Conservation (phyloP, 2,113 vertebrate species). For the Dicentrarchus labrax region DNA sequence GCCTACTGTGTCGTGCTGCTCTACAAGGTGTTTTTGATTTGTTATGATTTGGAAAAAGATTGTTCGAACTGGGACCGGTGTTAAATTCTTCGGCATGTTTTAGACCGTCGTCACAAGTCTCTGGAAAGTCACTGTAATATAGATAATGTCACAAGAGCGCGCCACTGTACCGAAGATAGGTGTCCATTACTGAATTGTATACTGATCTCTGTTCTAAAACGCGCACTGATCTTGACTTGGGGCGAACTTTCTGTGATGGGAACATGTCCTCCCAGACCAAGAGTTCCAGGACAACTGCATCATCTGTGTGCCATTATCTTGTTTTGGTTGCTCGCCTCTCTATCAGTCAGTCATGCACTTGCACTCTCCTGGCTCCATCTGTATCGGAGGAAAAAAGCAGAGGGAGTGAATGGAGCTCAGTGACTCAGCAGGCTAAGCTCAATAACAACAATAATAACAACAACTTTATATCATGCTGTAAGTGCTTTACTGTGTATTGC, state of each 20-base stretch:
- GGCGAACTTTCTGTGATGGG: background rate
- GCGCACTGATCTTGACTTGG: background rate
- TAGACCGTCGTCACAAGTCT: background rate
- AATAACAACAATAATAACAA: slow-evolving; percentile 18
- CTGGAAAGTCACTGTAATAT: background rate
- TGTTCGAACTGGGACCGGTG: background rate
- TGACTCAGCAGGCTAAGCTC: slow-evolving; percentile 46
- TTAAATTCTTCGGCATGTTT: background rate
- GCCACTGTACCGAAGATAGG: background rate
- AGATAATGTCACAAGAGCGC: background rate
- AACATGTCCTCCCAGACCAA: background rate
- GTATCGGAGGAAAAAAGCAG: slow-evolving; percentile 29
- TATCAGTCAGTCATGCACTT: slow-evolving; percentile 10
- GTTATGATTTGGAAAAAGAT: background rate
- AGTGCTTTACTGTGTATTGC: background rate
- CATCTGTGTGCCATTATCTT: slow-evolving; percentile 10
- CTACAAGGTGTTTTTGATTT: background rate
- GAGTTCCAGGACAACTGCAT: slow-evolving; percentile 7
- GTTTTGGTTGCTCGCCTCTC: slow-evolving; percentile 20
- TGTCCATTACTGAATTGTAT: background rate
- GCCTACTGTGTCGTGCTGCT: background rate
- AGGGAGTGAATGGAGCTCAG: slow-evolving; percentile 41
- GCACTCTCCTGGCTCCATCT: slow-evolving; percentile 26
- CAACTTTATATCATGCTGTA: background rate
- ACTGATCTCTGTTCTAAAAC: background rate